Evolutionary conservation across 2,797 vertebrate genomes (phyloP), one percentile per base, ranked within the genome.

Genomic region (Ptychadena robeensis): DNA sequence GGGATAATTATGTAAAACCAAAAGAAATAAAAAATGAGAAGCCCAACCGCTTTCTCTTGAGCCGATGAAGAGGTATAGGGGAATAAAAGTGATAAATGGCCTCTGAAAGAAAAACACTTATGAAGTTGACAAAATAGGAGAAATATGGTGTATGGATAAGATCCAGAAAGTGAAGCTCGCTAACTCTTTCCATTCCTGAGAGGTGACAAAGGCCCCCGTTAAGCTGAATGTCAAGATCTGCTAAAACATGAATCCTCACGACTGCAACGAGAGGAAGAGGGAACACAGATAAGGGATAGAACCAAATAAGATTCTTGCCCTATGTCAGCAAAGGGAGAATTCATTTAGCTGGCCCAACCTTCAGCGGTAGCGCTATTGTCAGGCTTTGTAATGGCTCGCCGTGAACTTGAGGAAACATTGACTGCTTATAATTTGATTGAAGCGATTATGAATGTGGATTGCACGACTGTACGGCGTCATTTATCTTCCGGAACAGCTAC

Each of bases 331-430:
- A 31, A 15, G 2, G 79, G 53, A 70, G 34, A 86, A 86, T 87
- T 86, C 83, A 80, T 85, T 85, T 82, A 88, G 81, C 78, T 31
- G 27, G 79, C 67, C 87, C 57, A 2, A 3, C 83, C 15, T 86
- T 57, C 77, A 86, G 32, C 18, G 34, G 53, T 80, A 86, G 86
- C 88, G 87, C 85, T 69, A 70, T 25, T 79, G 69, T 73, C 68
- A 89, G 87, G 35, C 77, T 82, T 87, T 90, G 84, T 86, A 87
- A 89, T 87, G 87, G 88, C 85, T 88, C 87, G 85, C 86, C 87
- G 88, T 88, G 88, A 90, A 89, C 88, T 88, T 89, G 87, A 89
- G 90, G 91, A 89, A 89, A 82, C 89, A 86, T 83, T 89, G 86
- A 83, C 88, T 89, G 86, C 83, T 87, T 88, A 79, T 88, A 90